Evolutionary conservation across 1,140 invertebrate genomes (phyloP).

Genomic region (Chironomus striatipennis): DNA sequence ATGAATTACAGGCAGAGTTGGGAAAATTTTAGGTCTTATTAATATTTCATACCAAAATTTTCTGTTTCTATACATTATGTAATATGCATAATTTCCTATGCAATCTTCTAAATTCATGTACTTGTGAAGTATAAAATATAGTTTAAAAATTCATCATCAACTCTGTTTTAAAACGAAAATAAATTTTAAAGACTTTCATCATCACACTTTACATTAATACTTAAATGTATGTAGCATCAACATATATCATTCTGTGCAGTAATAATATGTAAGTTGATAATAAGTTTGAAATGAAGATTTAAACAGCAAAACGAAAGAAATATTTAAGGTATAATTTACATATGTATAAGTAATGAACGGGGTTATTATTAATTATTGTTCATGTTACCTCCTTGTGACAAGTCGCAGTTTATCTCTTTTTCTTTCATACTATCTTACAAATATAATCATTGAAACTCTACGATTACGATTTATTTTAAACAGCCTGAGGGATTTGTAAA

Average conservation of each 20-base stretch:
- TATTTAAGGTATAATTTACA: not conserved
- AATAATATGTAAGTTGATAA: too few species aligned
- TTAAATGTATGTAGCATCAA: not conserved
- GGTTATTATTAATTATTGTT: slow-evolving; percentile 1
- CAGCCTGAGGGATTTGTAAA: not conserved
- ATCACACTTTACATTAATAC: not conserved
- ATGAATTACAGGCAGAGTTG: too few species aligned
- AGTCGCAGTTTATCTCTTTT: slow-evolving; percentile 1
- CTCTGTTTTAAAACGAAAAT: too few species aligned
- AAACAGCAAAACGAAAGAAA: not conserved
- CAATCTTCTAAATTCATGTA: too few species aligned
- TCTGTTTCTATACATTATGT: too few species aligned
- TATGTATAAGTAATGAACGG: not conserved
- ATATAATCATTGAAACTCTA: not conserved
- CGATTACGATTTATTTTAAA: not conserved
- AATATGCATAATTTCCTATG: too few species aligned
- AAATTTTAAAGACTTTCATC: not conserved
- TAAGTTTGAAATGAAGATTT: too few species aligned
- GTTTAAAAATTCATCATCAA: too few species aligned
- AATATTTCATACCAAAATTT: too few species aligned
- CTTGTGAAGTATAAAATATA: too few species aligned
- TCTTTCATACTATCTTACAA: not conserved
- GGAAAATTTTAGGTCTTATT: too few species aligned
- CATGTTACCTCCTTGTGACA: not conserved
- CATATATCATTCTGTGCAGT: too few species aligned